Evolutionary conservation across 2,888 invertebrate species (phyloP).

Genomic region (Trichopoda pennipes): DNA sequence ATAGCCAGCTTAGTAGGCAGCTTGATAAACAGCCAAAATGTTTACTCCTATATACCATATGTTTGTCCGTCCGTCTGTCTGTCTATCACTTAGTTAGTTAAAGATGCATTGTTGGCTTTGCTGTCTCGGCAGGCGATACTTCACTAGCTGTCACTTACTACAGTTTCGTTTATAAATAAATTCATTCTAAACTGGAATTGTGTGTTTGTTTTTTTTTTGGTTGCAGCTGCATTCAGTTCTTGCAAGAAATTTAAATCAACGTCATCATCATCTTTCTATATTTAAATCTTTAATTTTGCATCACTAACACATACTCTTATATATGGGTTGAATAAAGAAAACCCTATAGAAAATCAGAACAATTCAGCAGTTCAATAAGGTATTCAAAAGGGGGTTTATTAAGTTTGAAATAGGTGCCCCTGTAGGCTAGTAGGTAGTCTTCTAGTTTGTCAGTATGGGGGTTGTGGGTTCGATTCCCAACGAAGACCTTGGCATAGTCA

Average conservation of each 20-base stretch:
- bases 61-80: background rate
- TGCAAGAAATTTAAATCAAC: conserved; percentile 43
- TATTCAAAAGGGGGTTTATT: too few relatives aligned
- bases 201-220: conserved; percentile 27
- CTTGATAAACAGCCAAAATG: conserved; percentile 44
- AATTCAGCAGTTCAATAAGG: too few relatives aligned
- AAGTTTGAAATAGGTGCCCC: too few relatives aligned
- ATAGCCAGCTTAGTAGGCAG: conserved; percentile 25
- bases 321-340: background rate
- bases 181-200: conserved; percentile 42
- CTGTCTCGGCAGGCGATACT: conserved; percentile 54
- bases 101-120: conserved; percentile 46
- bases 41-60: conserved; percentile 12
- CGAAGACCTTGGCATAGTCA: too few relatives aligned
- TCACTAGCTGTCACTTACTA: conserved; percentile 63
- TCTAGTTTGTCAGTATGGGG: too few relatives aligned
- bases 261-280: conserved; percentile 22
- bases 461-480: too few relatives aligned
- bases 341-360: conserved; percentile 9
- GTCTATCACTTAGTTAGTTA: conserved; percentile 12
- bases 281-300: conserved; percentile 33
- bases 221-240: conserved; percentile 62
- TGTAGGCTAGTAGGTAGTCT: too few relatives aligned
- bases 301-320: background rate
- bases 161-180: conserved; percentile 64